Evolutionary conservation across 2,888 invertebrate genomes (phyloP).

Genomic region (Himalopsyche tibetana): DNA sequence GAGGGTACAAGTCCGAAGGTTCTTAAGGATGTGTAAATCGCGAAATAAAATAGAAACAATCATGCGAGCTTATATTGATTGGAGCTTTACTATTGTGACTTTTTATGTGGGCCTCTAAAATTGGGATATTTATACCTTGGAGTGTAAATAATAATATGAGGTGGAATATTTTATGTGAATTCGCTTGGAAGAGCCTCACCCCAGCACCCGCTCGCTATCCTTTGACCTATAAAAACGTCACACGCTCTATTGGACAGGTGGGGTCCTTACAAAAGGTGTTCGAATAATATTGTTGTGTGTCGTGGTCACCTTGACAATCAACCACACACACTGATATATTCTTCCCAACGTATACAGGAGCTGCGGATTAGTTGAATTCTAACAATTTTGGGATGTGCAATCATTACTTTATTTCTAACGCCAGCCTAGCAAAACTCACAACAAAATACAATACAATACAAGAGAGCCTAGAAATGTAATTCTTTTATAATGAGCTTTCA

Average conservation of each 20-base stretch:
- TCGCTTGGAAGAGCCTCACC: neutral
- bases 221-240: constrained; percentile 31
- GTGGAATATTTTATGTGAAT: constrained; percentile 31
- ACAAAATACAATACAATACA: too few species aligned
- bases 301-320: too few species aligned
- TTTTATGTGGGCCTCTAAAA: neutral
- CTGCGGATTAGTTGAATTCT: too few species aligned
- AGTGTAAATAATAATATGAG: constrained; percentile 12
- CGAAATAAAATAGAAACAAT: constrained; percentile 3
- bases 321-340: too few species aligned
- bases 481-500: too few species aligned
- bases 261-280: constrained; percentile 11
- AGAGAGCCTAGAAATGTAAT: too few species aligned
- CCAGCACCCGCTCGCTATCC: neutral
- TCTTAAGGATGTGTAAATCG: too few species aligned
- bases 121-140: neutral
- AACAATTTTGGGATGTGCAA: too few species aligned
- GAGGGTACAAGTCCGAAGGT: too few species aligned
- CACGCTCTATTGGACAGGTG: constrained; percentile 14
- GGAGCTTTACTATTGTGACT: neutral
- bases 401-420: too few species aligned
- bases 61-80: neutral
- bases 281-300: neutral
- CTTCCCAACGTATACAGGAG: too few species aligned
- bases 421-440: too few species aligned